Evolutionary conservation across 2,888 invertebrate genomes (phyloP).

Genomic region (Cremastobaeus sp.): DNA sequence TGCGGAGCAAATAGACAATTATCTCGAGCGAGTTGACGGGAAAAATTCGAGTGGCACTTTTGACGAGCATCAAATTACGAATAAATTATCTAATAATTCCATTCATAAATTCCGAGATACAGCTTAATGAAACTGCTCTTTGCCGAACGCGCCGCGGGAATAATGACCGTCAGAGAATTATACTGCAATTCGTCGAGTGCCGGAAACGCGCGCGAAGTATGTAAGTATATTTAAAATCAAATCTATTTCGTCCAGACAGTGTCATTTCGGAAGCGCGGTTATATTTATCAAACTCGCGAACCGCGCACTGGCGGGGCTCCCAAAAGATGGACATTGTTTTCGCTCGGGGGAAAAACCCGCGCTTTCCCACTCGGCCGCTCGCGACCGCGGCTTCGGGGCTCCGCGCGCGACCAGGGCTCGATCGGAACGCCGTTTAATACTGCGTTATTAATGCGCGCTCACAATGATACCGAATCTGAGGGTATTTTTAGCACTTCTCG

Average conservation of each 20-base stretch:
- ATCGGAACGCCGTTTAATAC: constrained; percentile 6
- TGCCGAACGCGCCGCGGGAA: not conserved
- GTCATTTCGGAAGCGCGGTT: constrained; percentile 46
- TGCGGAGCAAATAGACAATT: too few relatives aligned
- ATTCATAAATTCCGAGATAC: constrained; percentile 13
- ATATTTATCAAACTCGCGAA: constrained; percentile 40
- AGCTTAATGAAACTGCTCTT: not conserved
- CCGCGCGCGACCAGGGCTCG: too few relatives aligned
- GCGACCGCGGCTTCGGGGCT: too few relatives aligned
- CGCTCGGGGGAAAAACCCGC: not conserved
- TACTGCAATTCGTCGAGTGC: constrained; percentile 19
- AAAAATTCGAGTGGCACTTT: too few relatives aligned
- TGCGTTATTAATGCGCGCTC: constrained; percentile 29
- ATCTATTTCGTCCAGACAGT: constrained; percentile 50
- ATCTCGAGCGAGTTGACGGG: too few relatives aligned
- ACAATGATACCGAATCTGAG: constrained; percentile 37
- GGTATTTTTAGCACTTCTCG: constrained; percentile 42
- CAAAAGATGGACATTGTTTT: constrained; percentile 41
- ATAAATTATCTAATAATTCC: constrained; percentile 5
- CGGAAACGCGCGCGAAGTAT: constrained; percentile 39
- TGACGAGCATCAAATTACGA: not conserved
- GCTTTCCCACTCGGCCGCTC: too few relatives aligned
- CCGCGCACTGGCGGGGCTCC: constrained; percentile 28
- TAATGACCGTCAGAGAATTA: constrained; percentile 16
- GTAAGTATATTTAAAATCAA: constrained; percentile 49